These are phyloP conservation scores for Melanocharis versteri DNA, from an alignment of 2,113 vertebrate genomes.

Conservation along the genomic window DNA sequence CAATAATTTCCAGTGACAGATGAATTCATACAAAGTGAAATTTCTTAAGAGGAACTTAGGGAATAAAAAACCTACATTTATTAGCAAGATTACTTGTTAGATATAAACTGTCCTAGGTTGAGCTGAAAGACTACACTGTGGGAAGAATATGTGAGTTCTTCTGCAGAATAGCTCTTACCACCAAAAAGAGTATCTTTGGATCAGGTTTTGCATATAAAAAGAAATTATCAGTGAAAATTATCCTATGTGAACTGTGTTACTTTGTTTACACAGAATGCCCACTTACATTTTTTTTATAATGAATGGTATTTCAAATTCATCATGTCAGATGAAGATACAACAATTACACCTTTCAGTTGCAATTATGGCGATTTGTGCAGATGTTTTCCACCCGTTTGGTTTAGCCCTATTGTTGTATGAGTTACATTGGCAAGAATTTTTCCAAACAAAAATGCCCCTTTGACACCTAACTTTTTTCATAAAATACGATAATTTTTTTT, in stretches of 20 bases:
- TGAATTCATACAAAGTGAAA: background rate
- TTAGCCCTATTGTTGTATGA: background rate
- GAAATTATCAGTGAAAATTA: background rate
- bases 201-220: background rate
- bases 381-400: background rate
- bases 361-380: constrained; percentile 13
- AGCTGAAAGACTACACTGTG: background rate
- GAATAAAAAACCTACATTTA: background rate
- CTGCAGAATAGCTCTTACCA: background rate
- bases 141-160: background rate
- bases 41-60: background rate
- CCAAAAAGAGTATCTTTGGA: background rate
- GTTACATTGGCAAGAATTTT: background rate
- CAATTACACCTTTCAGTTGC: background rate
- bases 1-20: background rate
- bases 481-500: background rate
- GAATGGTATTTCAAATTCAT: background rate
- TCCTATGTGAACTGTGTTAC: background rate
- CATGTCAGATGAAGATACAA: background rate
- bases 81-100: background rate
- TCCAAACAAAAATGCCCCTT: background rate
- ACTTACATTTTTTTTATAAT: background rate
- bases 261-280: background rate
- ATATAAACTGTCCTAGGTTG: background rate
- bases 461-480: background rate